These are phyloP conservation scores for Cisticola juncidis DNA, from an alignment of 2,113 vertebrate genomes.

Conservation along the genomic window DNA sequence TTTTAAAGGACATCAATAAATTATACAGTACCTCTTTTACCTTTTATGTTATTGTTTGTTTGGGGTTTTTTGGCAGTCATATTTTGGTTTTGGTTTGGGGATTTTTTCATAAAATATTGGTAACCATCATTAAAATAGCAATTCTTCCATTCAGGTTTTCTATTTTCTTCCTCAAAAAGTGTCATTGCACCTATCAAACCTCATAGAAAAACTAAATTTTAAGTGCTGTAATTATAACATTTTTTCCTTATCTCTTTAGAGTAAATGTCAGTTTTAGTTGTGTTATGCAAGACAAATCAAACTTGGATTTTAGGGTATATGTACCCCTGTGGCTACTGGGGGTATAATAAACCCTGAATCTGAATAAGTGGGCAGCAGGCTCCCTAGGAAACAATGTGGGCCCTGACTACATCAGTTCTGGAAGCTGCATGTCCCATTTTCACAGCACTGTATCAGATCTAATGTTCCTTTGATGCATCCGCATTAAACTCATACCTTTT, in stretches of 20 bases:
- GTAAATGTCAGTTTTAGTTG: neutral
- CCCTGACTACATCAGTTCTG: neutral
- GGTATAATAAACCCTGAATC: neutral
- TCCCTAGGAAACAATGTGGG: neutral
- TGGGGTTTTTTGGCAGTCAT: neutral
- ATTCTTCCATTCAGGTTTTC: neutral
- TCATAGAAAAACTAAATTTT: neutral
- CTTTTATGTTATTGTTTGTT: neutral
- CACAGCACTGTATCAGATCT: neutral
- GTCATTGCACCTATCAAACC: neutral
- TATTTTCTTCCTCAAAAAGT: neutral
- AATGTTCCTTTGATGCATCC: neutral
- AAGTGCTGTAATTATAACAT: neutral
- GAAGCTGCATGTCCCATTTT: fast-evolving
- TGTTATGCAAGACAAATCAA: neutral
- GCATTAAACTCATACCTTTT: neutral
- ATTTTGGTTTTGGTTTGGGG: fast-evolving
- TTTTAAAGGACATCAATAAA: neutral
- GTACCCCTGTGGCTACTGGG: neutral
- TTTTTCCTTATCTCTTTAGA: neutral
- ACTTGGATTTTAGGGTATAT: neutral
- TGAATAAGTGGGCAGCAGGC: neutral
- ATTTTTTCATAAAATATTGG: neutral
- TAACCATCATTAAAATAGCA: neutral
- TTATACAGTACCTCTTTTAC: neutral